Percentiles rank a stretch among this genome's conserved stretches.
Conservation (phyloP, 2,113 vertebrate species). For the Paracanthobrama guichenoti region DNA sequence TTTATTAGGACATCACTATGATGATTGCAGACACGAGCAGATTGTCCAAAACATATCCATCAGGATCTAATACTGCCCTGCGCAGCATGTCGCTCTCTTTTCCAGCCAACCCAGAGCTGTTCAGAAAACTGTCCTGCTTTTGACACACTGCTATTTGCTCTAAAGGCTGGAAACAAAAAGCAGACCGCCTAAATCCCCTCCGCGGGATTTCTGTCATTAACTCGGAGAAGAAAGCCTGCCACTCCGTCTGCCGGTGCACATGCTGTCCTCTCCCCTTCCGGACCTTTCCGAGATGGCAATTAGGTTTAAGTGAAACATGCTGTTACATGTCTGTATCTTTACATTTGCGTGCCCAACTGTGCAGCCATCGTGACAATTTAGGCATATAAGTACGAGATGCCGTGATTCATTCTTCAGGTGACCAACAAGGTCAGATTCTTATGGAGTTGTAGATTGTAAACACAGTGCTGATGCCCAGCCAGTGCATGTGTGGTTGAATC, state of each 20-base stretch:
- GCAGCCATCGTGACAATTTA: background rate
- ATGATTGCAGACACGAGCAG: constrained; percentile 1
- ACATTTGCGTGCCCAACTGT: background rate
- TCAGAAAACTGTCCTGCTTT: background rate
- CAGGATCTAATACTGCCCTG: background rate
- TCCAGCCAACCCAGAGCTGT: constrained; percentile 12
- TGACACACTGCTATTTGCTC: background rate
- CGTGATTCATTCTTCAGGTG: background rate
- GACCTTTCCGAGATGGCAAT: background rate
- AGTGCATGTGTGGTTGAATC: constrained; percentile 5
- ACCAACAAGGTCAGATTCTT: background rate
- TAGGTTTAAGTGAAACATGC: constrained; percentile 5
- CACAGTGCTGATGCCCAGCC: background rate
- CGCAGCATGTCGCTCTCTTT: background rate
- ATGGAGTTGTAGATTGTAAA: constrained; percentile 1
- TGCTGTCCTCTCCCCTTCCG: background rate
- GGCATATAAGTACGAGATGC: background rate
- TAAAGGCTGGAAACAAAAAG: constrained; percentile 33
- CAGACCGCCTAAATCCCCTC: constrained; percentile 26
- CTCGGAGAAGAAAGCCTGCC: constrained; percentile 4
- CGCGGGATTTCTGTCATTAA: constrained; percentile 10
- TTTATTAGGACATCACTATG: constrained; percentile 5
- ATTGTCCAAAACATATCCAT: background rate
- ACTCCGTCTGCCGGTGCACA: constrained; percentile 12
- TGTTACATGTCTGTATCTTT: background rate